A percentile compares a stretch with the other conserved stretches of the same genome.
Evolutionary conservation across 1,140 invertebrate genomes (phyloP).

Genomic region (Anoplophora glabripennis): DNA sequence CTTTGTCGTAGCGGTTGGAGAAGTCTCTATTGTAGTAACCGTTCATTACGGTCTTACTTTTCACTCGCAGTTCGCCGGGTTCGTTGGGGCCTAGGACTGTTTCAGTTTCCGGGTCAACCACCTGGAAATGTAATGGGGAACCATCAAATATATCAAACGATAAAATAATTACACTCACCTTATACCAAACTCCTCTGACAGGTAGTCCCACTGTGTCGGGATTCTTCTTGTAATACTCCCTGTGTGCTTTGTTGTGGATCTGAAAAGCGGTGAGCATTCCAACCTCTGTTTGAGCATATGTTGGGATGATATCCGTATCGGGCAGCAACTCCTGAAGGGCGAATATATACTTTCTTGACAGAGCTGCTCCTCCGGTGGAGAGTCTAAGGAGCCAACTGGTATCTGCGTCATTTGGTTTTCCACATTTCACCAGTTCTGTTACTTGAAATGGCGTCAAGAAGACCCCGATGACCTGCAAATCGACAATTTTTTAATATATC

Average conservation of each 20-base stretch:
- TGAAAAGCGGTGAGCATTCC: slow-evolving; percentile 14
- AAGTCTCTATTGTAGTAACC: slow-evolving; percentile 52
- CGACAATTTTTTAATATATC: too few species aligned
- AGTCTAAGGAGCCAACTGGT: slow-evolving; percentile 36
- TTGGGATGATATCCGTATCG: slow-evolving; percentile 19
- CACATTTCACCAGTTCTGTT: slow-evolving; percentile 17
- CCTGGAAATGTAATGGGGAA: slow-evolving; percentile 10
- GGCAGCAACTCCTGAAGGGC: slow-evolving; percentile 51
- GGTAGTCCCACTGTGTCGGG: slow-evolving; percentile 20
- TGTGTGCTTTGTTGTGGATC: slow-evolving; percentile 11
- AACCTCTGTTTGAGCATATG: slow-evolving; percentile 36
- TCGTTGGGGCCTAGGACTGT: slow-evolving; percentile 50
- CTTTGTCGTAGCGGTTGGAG: slow-evolving; percentile 52
- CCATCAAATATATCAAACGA: too few species aligned
- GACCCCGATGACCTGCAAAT: slow-evolving; percentile 14
- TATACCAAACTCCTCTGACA: slow-evolving; percentile 22
- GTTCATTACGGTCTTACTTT: slow-evolving; percentile 52
- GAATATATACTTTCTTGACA: slow-evolving; percentile 52
- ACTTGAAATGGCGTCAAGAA: slow-evolving; percentile 29
- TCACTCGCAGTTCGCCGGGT: slow-evolving; percentile 58
- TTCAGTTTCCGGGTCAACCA: slow-evolving; percentile 49
- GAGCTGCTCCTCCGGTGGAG: slow-evolving; percentile 52
- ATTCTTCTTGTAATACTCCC: slow-evolving; percentile 1
- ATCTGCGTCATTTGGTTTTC: slow-evolving; percentile 32
- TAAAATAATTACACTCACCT: slow-evolving; percentile 9